phyloP scores from a whole-genome alignment of 2,888 invertebrate species.

The Idaea dimidiata region DNA sequence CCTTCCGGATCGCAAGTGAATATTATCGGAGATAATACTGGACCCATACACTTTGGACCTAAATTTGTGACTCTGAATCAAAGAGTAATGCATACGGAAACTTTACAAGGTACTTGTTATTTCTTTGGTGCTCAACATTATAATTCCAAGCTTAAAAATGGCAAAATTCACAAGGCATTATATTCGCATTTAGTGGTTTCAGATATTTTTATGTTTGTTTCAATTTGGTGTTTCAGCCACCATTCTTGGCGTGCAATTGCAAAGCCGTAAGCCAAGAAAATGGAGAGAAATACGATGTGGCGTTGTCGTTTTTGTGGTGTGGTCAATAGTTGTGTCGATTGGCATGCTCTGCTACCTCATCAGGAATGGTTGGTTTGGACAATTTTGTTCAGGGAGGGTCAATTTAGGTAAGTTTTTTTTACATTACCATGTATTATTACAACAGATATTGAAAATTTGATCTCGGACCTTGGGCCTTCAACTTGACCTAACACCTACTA shows the following conservation, averaged over 20 bases:
- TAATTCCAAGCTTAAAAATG: too few relatives aligned
- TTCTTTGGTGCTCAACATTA: too few relatives aligned
- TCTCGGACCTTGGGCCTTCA: too few relatives aligned
- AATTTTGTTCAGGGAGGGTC: background rate
- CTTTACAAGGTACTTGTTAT: background rate
- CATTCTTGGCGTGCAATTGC: background rate
- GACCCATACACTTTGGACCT: background rate
- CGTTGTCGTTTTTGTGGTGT: background rate
- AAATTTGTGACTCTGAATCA: background rate
- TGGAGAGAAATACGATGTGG: background rate
- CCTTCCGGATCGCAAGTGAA: background rate
- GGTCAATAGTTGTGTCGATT: background rate
- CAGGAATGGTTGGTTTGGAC: background rate
- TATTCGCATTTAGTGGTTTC: too few relatives aligned
- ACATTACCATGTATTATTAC: background rate
- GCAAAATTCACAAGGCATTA: too few relatives aligned
- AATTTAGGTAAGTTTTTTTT: background rate
- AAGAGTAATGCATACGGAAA: background rate
- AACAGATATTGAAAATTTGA: background rate
- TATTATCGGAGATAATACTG: background rate
- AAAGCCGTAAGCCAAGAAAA: background rate
- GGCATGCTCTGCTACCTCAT: background rate
- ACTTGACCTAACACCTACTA: too few relatives aligned
- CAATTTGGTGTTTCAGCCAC: background rate
- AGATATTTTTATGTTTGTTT: too few relatives aligned